phyloP scores from a whole-genome alignment of 1,140 invertebrate species.

The Tetramorium parvispinum region DNA sequence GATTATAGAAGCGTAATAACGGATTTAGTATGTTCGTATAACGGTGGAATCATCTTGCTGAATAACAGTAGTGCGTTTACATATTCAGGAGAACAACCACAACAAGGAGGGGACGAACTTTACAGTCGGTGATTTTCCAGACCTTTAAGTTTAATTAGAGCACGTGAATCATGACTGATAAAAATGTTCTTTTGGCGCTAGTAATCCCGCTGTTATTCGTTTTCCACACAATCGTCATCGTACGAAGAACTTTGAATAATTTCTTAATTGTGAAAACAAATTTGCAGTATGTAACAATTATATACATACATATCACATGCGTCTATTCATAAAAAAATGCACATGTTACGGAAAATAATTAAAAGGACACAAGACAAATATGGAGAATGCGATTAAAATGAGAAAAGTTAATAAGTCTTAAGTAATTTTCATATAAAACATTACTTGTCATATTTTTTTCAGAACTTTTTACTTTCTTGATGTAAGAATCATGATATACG shows the following conservation, averaged over 20 bases:
- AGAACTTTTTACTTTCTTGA: neutral
- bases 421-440: neutral
- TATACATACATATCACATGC: neutral
- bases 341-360: neutral
- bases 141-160: conserved; percentile 53
- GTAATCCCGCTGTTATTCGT: conserved; percentile 6
- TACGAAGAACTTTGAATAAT: conserved; percentile 71
- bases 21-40: neutral
- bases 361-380: neutral
- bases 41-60: neutral
- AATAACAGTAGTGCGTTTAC: conserved; percentile 10
- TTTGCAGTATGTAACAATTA: neutral
- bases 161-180: conserved; percentile 58
- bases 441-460: neutral
- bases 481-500: neutral
- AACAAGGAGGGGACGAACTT: neutral
- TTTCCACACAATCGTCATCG: neutral
- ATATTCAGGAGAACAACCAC: conserved; percentile 48
- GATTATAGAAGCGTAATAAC: conserved; percentile 49
- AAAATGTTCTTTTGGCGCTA: conserved; percentile 40
- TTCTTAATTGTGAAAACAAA: conserved; percentile 40
- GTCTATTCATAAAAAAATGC: neutral
- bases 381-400: neutral
- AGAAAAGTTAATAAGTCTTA: neutral
- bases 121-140: conserved; percentile 8